Percentiles rank a stretch among this genome's conserved stretches.
phyloP scores from a whole-genome alignment of 37 sponge, comb jelly and placozoan genomes.

The Spongia lamella region DNA sequence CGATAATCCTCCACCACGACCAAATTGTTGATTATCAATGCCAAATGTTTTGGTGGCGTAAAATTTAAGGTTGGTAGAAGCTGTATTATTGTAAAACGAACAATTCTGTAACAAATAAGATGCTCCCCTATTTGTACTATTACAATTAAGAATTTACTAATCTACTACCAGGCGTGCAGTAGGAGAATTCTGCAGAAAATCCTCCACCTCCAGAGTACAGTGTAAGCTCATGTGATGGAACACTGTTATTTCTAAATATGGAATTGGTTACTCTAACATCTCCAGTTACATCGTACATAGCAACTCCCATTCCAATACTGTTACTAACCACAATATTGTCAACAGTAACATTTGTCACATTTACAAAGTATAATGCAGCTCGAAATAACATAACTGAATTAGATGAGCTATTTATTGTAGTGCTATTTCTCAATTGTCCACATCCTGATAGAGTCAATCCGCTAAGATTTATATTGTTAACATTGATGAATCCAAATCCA shows the following conservation, averaged over 20 bases:
- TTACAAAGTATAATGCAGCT: conserved; percentile 15
- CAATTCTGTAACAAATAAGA: conserved; percentile 21
- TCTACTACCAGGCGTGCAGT: conserved; percentile 12
- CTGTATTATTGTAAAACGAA: conserved; percentile 23
- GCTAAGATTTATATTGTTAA: conserved; percentile 8
- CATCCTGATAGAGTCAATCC: conserved; percentile 27
- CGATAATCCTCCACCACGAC: conserved; percentile 51
- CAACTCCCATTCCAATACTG: conserved; percentile 51
- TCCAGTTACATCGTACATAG: conserved; percentile 27
- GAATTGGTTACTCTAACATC: conserved; percentile 9
- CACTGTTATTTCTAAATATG: conserved; percentile 14
- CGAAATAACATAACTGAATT: not conserved
- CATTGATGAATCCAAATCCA: conserved; percentile 38
- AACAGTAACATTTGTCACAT: conserved; percentile 7
- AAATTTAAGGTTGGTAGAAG: not conserved
- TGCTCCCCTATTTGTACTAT: not conserved
- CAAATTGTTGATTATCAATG: conserved; percentile 3
- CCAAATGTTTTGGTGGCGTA: too few relatives aligned
- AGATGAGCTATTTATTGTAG: not conserved
- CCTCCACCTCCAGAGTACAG: conserved; percentile 17
- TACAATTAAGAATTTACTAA: not conserved
- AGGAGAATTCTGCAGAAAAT: conserved; percentile 9
- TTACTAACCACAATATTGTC: not conserved
- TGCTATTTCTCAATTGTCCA: conserved; percentile 28
- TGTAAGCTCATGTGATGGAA: not conserved